Evolutionary conservation across 2,113 vertebrate species (phyloP).

Genomic region (Brevimyrus niger): DNA sequence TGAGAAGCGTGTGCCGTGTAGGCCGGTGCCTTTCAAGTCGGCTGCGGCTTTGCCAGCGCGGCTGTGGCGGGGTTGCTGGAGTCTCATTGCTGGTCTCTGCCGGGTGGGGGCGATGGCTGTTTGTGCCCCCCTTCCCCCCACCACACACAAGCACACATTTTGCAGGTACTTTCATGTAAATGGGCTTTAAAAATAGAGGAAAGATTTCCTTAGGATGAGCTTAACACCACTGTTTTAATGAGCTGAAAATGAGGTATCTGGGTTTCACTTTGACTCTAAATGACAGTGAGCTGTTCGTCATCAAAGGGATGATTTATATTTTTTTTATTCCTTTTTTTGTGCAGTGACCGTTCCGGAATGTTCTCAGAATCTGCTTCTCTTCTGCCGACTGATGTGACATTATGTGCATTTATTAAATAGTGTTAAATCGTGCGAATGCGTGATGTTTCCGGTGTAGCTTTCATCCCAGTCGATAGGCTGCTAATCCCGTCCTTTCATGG

Average conservation of each 20-base stretch:
- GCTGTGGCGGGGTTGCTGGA: slow-evolving; percentile 35
- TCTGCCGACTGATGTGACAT: not conserved
- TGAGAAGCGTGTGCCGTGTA: slow-evolving; percentile 37
- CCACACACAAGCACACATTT: slow-evolving; percentile 7
- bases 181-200: slow-evolving; percentile 34
- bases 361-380: not conserved
- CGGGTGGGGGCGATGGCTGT: slow-evolving; percentile 28
- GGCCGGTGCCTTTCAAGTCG: slow-evolving; percentile 38
- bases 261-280: slow-evolving; percentile 1
- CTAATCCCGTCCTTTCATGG: not conserved
- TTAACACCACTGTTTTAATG: slow-evolving; percentile 28
- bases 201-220: slow-evolving; percentile 32
- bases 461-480: not conserved
- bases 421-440: not conserved
- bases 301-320: not conserved
- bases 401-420: not conserved
- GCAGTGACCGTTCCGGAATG: not conserved
- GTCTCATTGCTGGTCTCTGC: slow-evolving; percentile 32
- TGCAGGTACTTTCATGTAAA: slow-evolving; percentile 37
- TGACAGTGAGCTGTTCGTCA: not conserved
- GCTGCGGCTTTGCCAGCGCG: slow-evolving; percentile 35
- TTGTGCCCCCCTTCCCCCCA: not conserved
- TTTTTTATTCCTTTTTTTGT: not conserved
- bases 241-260: slow-evolving; percentile 17
- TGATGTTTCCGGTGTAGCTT: not conserved